Evolutionary conservation across 2,797 vertebrate genomes (phyloP).

Genomic region (Coreius guichenoti): DNA sequence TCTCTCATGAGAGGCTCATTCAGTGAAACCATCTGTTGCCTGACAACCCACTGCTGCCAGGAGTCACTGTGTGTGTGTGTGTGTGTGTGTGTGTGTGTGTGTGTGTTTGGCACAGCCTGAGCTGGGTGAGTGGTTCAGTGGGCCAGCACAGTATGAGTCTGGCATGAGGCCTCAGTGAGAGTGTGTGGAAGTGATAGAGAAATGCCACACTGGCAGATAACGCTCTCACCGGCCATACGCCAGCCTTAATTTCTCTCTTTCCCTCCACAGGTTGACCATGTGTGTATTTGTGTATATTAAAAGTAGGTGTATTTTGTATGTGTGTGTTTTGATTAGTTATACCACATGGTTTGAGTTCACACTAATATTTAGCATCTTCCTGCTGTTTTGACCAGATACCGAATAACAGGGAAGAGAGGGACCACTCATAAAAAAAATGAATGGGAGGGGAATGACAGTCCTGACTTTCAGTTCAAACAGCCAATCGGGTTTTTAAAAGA

Average conservation of each 20-base stretch:
- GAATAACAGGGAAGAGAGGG: not conserved
- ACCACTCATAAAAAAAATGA: not conserved
- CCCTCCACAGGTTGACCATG: constrained; percentile 31
- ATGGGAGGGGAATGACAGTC: not conserved
- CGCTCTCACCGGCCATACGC: constrained; percentile 35
- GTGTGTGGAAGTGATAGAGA: constrained; percentile 49
- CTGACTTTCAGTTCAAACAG: not conserved
- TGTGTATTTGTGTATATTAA: constrained; percentile 47
- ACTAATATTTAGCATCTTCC: constrained; percentile 35
- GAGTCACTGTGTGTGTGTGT: constrained; percentile 41
- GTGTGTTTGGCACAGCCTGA: constrained; percentile 50
- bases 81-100: constrained; percentile 35
- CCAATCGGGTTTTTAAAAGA: not conserved
- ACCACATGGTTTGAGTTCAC: constrained; percentile 35
- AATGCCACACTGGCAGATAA: constrained; percentile 58
- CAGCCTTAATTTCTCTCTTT: constrained; percentile 2
- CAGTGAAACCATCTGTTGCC: constrained; percentile 65
- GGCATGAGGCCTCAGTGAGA: constrained; percentile 52
- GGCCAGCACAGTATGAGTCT: constrained; percentile 62
- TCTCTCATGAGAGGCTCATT: constrained; percentile 64
- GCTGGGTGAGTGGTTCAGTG: constrained; percentile 61
- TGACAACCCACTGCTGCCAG: constrained; percentile 59
- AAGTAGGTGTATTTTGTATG: constrained; percentile 33
- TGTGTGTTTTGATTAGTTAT: constrained; percentile 38
- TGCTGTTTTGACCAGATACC: constrained; percentile 27